Percentiles rank a stretch among this genome's conserved stretches.
Conservation (phyloP, 2,797 vertebrate species). For the Brotula barbata region DNA sequence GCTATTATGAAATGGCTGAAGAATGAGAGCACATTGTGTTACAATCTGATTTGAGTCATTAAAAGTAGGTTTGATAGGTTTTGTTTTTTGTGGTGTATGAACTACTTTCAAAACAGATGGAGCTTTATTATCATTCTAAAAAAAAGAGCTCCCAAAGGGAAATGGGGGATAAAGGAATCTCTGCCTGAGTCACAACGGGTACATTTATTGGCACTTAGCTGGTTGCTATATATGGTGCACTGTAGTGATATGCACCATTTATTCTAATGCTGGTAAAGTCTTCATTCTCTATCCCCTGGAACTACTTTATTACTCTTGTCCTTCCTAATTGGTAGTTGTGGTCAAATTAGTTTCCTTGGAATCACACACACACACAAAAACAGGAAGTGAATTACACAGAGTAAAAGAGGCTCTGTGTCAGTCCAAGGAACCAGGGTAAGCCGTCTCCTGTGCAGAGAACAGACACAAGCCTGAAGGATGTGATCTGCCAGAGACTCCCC, state of each 20-base stretch:
- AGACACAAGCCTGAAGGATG: slow-evolving; percentile 59
- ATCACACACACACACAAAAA: slow-evolving; percentile 21
- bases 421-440: slow-evolving; percentile 49
- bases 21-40: slow-evolving; percentile 13
- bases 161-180: slow-evolving; percentile 61
- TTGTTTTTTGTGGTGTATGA: slow-evolving; percentile 25
- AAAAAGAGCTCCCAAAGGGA: slow-evolving; percentile 57
- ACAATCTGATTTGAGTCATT: slow-evolving; percentile 32
- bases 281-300: slow-evolving; percentile 54
- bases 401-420: slow-evolving; percentile 24
- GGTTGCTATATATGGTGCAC: slow-evolving; percentile 45
- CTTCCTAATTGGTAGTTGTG: slow-evolving; percentile 22
- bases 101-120: slow-evolving; percentile 41
- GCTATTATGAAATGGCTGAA: not conserved
- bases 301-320: slow-evolving; percentile 56
- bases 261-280: slow-evolving; percentile 50
- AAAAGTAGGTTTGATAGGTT: slow-evolving; percentile 16
- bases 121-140: slow-evolving; percentile 56
- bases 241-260: slow-evolving; percentile 60
- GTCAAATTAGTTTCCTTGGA: slow-evolving; percentile 28
- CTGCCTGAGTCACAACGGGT: slow-evolving; percentile 51
- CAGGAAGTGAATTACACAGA: slow-evolving; percentile 17
- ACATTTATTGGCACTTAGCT: slow-evolving; percentile 65
- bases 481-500: slow-evolving; percentile 57
- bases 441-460: slow-evolving; percentile 43